Evolutionary conservation across 2,888 invertebrate genomes (phyloP), one percentile per base, ranked within the genome.

Genomic region (Eretmocerus hayati): DNA sequence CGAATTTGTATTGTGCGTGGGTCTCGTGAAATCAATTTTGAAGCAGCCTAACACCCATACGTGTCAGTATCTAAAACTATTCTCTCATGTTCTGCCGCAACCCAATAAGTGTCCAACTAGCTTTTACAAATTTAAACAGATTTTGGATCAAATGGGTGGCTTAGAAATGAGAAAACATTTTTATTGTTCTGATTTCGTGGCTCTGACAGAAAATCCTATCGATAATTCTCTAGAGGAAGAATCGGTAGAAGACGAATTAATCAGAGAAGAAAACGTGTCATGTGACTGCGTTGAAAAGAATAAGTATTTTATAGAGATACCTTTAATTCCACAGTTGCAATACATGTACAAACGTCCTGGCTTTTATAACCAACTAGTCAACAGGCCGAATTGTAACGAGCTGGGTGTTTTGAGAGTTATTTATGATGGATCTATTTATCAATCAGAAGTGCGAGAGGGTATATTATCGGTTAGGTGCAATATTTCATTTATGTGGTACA

Each of bases 301-400:
- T 22, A 23, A 32, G 11, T 46, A 46, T 33, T 46, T 46, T 40
- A 33, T 46, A 13, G 40, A 46, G 26, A 19, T 40, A 3, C 32
- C 46, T 4, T 21, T 42, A n/a, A 42, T 36, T 5, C 5, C 5
- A 13, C 47, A 47, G 31, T 21, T 47, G 16, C 11, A 36, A 38
- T 30, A 20, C 5, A 21, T 45, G 9, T 45, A 22, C 19, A 2
- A 40, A 48, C 30, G 26, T 9, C 26, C 26, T 26, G 8, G 1
- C 11, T 26, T 43, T 35, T 16, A 39, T 23, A 43, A 48, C 20
- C 39, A 32, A 22, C 5, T 2, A 4, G 39, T 43, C 5, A 41
- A 48, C 33, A 31, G 33, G 30, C 15, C n/a, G n/a, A n/a, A n/a
- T n/a, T n/a, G n/a, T n/a, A n/a, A n/a, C n/a, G n/a, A n/a, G n/a